These are phyloP conservation scores for Teleopsis dalmanni DNA, from an alignment of 1,140 invertebrate species.

Conservation along the genomic window DNA sequence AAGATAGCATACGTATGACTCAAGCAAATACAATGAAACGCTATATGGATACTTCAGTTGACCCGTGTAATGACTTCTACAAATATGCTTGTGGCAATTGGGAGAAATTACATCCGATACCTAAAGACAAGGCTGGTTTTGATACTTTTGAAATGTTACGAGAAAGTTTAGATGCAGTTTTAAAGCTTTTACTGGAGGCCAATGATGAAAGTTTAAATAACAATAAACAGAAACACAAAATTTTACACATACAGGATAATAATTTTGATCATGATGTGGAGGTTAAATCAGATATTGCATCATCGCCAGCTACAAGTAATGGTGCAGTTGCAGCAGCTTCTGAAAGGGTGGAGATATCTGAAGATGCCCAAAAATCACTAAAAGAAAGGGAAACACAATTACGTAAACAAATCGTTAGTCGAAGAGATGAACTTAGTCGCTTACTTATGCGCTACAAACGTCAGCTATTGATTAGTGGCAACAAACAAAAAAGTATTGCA, in stretches of 20 bases:
- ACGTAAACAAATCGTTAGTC: constrained; percentile 23
- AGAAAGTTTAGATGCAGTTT: constrained; percentile 62
- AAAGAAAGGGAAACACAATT: constrained; percentile 1
- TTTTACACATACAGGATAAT: constrained; percentile 8
- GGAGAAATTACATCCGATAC: constrained; percentile 74
- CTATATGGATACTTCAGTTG: constrained; percentile 66
- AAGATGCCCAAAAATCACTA: not conserved
- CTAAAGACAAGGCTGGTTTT: constrained; percentile 70
- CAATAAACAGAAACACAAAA: constrained; percentile 7
- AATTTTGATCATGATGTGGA: constrained; percentile 8
- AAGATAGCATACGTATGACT: constrained; percentile 47
- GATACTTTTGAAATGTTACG: constrained; percentile 77
- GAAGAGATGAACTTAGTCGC: constrained; percentile 21
- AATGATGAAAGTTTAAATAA: constrained; percentile 10
- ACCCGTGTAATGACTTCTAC: constrained; percentile 90
- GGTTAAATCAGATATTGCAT: constrained; percentile 9
- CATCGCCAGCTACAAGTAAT: not conserved
- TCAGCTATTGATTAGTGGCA: constrained; percentile 18
- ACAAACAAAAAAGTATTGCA: constrained; percentile 18
- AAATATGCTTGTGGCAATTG: constrained; percentile 84
- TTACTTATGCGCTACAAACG: constrained; percentile 32
- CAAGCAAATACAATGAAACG: constrained; percentile 61
- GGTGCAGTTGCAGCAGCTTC: not conserved
- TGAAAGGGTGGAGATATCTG: not conserved
- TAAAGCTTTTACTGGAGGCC: constrained; percentile 60